Percentiles rank a stretch among this genome's conserved stretches.
These are phyloP conservation scores for Parauchenoglanis punctatus DNA, from an alignment of 2,797 vertebrate genomes.

Conservation along the genomic window DNA sequence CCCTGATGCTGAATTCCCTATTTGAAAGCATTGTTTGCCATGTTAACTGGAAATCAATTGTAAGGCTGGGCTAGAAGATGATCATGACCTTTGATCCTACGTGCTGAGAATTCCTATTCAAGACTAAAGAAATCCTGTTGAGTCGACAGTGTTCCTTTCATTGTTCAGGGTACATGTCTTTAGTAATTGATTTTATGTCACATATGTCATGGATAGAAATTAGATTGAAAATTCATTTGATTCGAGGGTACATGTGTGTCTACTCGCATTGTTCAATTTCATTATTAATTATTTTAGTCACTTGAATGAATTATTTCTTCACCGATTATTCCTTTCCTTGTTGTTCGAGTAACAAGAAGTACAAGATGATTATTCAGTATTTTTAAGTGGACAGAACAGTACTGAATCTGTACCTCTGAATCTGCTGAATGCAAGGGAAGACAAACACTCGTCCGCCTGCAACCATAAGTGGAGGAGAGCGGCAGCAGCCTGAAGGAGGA, in stretches of 20 bases:
- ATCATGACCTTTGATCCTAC: background rate
- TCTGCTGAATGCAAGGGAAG: conserved; percentile 86
- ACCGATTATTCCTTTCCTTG: background rate
- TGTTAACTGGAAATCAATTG: background rate
- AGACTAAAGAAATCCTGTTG: background rate
- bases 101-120: background rate
- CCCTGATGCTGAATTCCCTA: background rate
- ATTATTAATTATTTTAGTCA: background rate
- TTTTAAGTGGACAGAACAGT: background rate
- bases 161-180: background rate
- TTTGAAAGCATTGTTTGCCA: background rate
- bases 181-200: background rate
- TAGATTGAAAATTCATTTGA: background rate
- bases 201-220: background rate
- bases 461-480: conserved; percentile 90
- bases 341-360: background rate
- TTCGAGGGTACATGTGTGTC: background rate
- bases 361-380: background rate
- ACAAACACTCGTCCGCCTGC: conserved; percentile 92
- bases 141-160: background rate
- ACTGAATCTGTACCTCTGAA: conserved; percentile 82
- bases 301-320: background rate
- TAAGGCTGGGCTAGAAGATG: background rate
- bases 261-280: background rate
- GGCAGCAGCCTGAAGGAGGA: conserved; percentile 82